These are phyloP conservation scores for Drosophila anomalata DNA, from an alignment of 2,888 invertebrate species.

Conservation along the genomic window DNA sequence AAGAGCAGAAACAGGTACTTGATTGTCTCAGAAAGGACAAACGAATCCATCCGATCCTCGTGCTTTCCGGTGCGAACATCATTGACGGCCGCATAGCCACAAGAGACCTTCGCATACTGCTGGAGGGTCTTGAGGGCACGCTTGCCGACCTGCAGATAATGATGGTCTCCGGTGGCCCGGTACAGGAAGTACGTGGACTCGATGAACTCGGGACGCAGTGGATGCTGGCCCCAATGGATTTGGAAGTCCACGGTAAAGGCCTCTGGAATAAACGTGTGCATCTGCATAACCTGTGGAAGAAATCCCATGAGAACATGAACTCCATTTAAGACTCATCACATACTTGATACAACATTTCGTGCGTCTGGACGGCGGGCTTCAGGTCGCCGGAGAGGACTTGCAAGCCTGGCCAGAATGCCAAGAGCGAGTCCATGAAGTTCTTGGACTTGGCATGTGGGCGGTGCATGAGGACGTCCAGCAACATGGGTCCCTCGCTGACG, in stretches of 20 bases:
- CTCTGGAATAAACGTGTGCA: slow-evolving; percentile 99
- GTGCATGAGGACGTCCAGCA: slow-evolving; percentile 98
- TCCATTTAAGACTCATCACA: background rate
- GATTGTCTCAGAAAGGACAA: slow-evolving; percentile 98
- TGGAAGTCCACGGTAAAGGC: slow-evolving; percentile 99
- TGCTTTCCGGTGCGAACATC: slow-evolving; percentile 95
- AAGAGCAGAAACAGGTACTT: slow-evolving; percentile 98
- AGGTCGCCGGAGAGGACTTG: slow-evolving; percentile 96
- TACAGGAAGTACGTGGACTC: slow-evolving; percentile 99
- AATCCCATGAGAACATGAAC: background rate
- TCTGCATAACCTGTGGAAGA: slow-evolving; percentile 97
- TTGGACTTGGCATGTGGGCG: slow-evolving; percentile 96
- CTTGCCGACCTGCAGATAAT: slow-evolving; percentile 95
- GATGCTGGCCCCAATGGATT: slow-evolving; percentile 99
- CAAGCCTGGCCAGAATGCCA: slow-evolving; percentile 99
- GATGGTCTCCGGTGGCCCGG: slow-evolving; percentile 96
- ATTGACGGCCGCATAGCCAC: slow-evolving; percentile 98
- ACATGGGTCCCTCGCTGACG: slow-evolving; percentile 94
- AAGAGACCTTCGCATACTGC: slow-evolving; percentile 95
- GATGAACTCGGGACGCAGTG: slow-evolving; percentile 97
- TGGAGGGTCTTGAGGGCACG: slow-evolving; percentile 95
- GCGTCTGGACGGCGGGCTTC: slow-evolving; percentile 98
- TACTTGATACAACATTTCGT: slow-evolving; percentile 99
- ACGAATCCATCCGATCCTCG: slow-evolving; percentile 99
- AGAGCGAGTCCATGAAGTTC: slow-evolving; percentile 98